Evolutionary conservation across 2,888 invertebrate species (phyloP), one percentile per base, ranked within the genome.

Genomic region (Acleris cristana): DNA sequence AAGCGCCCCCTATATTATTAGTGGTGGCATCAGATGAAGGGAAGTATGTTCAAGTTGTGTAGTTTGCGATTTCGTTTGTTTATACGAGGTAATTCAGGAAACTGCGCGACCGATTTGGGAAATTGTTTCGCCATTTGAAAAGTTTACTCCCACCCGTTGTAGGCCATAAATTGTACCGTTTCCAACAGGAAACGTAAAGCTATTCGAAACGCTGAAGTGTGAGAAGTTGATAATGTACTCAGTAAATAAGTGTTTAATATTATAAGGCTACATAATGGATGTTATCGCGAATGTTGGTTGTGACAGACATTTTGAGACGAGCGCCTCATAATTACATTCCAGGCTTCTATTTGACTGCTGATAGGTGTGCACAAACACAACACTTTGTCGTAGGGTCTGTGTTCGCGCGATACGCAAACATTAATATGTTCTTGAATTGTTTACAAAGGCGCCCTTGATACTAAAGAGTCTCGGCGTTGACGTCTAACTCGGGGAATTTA

Each of bases 401-500:
- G 81, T 82, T 83, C 81, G 80, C 79, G 84, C 82, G 89, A 90
- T 91, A 89, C 86, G 85, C 87, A 87, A 85, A 85, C 87, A 86
- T 88, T 87, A 90, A 89, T 88, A 90, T 77, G 76, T 74, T 87
- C 87, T 89, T 83, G 82, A 84, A 85, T 84, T 89, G 86, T 87
- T 87, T 86, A 90, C 89, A 87, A 88, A 89, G 81, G 83, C 86
- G 82, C 89, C 86, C 90, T 89, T 90, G 88, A 85, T 86, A 85
- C 88, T 88, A 84, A 86, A 86, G 86, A 90, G 85, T 84, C 84
- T 80, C 84, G 81, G 80, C 83, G 89, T 83, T 84, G 85, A 86
- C 87, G 85, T 85, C 88, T 86, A 88, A 90, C 87, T 89, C 85
- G 81, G 81, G 79, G 84, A 90, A 91, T 92, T 92, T 92, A 92